Percentiles rank a stretch among this genome's conserved stretches.
Conservation (phyloP, 1,140 invertebrate genomes). For the Maconellicoccus hirsutus region DNA sequence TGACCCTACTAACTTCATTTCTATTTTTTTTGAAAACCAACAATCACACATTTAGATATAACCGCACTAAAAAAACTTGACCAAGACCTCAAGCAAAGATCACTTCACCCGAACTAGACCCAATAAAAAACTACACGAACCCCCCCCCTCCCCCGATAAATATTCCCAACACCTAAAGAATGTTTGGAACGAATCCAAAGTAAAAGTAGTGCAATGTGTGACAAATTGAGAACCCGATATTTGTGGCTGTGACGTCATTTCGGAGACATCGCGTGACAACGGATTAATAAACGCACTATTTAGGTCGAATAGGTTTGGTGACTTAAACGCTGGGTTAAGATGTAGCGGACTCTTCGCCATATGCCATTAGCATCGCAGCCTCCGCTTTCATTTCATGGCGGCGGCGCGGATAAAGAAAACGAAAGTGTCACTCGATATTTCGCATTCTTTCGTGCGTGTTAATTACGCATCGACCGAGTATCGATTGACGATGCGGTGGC, state of each 20-base stretch:
- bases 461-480: not conserved
- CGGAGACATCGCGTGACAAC: not conserved
- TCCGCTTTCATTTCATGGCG: too few species aligned
- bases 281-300: not conserved
- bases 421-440: constrained; percentile 4
- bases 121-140: too few species aligned
- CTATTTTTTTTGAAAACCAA: too few species aligned
- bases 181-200: constrained; percentile 3
- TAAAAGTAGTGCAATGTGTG: not conserved
- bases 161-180: not conserved
- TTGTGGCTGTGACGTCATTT: not conserved
- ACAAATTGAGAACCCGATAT: constrained; percentile 2
- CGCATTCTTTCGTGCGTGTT: not conserved
- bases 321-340: not conserved
- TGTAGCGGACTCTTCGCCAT: not conserved
- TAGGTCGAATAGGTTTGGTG: not conserved
- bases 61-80: too few species aligned
- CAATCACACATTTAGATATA: too few species aligned
- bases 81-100: too few species aligned
- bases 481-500: not conserved
- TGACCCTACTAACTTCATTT: too few species aligned
- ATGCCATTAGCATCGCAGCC: not conserved
- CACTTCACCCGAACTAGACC: too few species aligned
- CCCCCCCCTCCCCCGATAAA: not conserved
- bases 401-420: not conserved